These are phyloP conservation scores for Penaeus japonicus DNA, from an alignment of 1,140 invertebrate species.

Conservation along the genomic window DNA sequence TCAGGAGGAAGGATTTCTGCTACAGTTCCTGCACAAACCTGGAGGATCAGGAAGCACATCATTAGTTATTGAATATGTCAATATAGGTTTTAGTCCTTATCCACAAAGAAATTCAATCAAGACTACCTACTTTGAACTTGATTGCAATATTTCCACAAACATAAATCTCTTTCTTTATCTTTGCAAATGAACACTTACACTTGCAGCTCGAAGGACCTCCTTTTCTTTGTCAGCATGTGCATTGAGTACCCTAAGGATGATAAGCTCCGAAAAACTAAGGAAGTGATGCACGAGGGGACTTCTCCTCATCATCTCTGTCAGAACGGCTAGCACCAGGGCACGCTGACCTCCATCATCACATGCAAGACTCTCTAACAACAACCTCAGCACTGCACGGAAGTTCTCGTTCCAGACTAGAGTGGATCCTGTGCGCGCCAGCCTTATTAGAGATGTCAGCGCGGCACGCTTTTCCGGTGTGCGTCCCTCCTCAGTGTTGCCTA, in stretches of 20 bases:
- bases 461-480: conserved; percentile 64
- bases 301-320: conserved; percentile 82
- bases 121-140: no score
- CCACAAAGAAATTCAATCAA: no score
- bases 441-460: conserved; percentile 65
- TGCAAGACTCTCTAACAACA: conserved; percentile 77
- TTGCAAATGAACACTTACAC: conserved; percentile 14
- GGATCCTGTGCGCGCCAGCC: conserved; percentile 66
- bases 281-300: conserved; percentile 79
- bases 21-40: conserved; percentile 76
- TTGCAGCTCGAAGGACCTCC: conserved; percentile 70
- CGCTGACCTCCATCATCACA: conserved; percentile 74
- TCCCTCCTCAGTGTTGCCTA: conserved; percentile 50
- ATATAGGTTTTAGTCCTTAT: no score
- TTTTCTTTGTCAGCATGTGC: conserved; percentile 80
- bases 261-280: conserved; percentile 85
- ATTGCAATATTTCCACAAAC: no score
- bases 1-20: conserved; percentile 77
- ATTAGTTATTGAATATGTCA: no score
- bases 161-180: no score
- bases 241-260: conserved; percentile 85
- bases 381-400: conserved; percentile 76
- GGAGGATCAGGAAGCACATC: background rate
- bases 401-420: conserved; percentile 68
- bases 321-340: conserved; percentile 77